These are phyloP conservation scores for Dicrostonyx torquatus DNA, from an alignment of 2,797 vertebrate genomes.

Conservation along the genomic window DNA sequence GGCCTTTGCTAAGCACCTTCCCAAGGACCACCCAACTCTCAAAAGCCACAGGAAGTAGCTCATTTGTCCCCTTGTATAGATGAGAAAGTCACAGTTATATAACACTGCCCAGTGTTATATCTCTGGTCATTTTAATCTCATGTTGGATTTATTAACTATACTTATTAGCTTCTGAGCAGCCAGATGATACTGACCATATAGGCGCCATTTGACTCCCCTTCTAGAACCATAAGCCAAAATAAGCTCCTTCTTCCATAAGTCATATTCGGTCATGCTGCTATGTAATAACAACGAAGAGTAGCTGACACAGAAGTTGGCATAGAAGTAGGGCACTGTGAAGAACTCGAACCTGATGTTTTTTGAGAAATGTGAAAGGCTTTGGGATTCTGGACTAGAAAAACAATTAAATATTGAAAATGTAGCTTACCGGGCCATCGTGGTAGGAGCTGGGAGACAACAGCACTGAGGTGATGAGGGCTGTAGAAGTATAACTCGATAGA, in stretches of 20 bases:
- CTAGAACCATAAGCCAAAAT: background rate
- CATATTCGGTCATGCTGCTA: background rate
- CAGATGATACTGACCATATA: background rate
- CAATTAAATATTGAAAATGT: background rate
- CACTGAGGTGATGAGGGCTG: background rate
- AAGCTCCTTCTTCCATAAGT: background rate
- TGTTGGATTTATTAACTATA: background rate
- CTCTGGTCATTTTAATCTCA: background rate
- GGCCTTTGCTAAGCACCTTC: background rate
- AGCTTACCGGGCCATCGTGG: background rate
- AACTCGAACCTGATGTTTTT: background rate
- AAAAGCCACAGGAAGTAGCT: background rate
- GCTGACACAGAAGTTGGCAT: background rate
- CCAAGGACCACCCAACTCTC: background rate
- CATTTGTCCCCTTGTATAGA: background rate
- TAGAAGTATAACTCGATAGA: background rate
- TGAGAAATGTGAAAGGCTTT: background rate
- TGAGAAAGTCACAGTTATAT: background rate
- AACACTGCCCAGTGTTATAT: background rate
- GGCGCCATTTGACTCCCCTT: too few species aligned
- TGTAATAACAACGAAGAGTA: background rate
- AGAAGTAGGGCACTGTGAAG: background rate
- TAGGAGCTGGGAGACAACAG: background rate
- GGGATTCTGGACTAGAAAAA: background rate
- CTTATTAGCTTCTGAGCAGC: background rate